Percentiles rank a stretch among this genome's conserved stretches.
These are phyloP conservation scores for Tenthredo notha DNA, from an alignment of 2,888 invertebrate species.

Conservation along the genomic window DNA sequence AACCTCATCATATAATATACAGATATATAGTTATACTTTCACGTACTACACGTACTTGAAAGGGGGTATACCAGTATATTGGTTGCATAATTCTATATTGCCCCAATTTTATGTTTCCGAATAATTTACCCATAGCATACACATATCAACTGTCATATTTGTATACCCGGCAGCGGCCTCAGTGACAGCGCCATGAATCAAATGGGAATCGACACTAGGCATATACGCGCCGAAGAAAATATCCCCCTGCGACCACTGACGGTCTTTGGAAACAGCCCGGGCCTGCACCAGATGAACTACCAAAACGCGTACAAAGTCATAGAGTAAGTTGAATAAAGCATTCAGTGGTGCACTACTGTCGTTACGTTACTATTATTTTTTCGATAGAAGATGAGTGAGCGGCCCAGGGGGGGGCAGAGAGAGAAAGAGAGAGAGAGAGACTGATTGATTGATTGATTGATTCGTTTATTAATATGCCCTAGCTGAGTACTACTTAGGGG, in stretches of 20 bases:
- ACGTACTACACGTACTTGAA: background rate
- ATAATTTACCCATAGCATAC: background rate
- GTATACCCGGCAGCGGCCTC: slow-evolving; percentile 66
- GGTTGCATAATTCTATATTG: background rate
- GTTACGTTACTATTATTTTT: background rate
- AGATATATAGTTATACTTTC: background rate
- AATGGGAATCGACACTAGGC: slow-evolving; percentile 68
- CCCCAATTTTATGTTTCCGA: background rate
- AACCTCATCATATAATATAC: background rate
- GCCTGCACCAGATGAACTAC: slow-evolving; percentile 68
- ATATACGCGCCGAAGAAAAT: slow-evolving; percentile 82
- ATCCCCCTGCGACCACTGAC: slow-evolving; percentile 89
- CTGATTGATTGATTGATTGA: no score
- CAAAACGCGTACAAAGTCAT: slow-evolving; percentile 85
- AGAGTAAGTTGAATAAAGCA: slow-evolving; percentile 83
- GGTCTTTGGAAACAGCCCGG: slow-evolving; percentile 79
- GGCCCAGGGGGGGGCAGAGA: no score
- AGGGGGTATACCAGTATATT: background rate
- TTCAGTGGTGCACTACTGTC: background rate
- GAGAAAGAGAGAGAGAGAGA: background rate
- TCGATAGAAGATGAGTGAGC: background rate
- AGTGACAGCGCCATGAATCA: slow-evolving; percentile 75
- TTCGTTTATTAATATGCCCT: no score
- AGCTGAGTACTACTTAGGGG: no score
- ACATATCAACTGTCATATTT: background rate